Evolutionary conservation across 2,888 invertebrate genomes (phyloP).

Genomic region (Lasioglossum villosulum): DNA sequence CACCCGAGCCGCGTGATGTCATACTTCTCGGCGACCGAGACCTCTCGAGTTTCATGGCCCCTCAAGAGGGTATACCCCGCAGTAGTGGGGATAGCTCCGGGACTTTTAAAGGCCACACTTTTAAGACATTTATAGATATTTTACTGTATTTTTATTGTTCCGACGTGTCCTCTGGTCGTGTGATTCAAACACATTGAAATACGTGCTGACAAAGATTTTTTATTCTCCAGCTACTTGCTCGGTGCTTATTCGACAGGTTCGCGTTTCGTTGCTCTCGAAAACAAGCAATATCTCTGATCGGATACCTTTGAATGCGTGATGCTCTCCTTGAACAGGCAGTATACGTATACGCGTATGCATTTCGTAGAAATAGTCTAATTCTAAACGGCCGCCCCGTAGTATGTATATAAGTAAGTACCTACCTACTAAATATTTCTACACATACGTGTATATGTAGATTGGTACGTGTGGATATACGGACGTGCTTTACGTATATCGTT

Average conservation of each 20-base stretch:
- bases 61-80: too few species aligned
- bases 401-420: background rate
- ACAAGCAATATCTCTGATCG: background rate
- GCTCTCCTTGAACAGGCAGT: background rate
- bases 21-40: too few species aligned
- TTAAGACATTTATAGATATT: too few species aligned
- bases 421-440: background rate
- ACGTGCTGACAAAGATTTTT: constrained; percentile 75
- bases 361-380: background rate
- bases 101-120: too few species aligned
- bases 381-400: background rate
- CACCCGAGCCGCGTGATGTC: too few species aligned
- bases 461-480: background rate
- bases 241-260: background rate
- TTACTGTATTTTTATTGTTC: constrained; percentile 82
- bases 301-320: background rate
- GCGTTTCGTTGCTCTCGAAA: background rate
- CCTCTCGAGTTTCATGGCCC: too few species aligned
- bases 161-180: constrained; percentile 72
- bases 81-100: too few species aligned
- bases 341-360: background rate
- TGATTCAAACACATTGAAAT: constrained; percentile 79
- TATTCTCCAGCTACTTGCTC: constrained; percentile 22
- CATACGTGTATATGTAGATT: background rate
- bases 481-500: background rate